phyloP scores from a whole-genome alignment of 2,113 vertebrate species.

The Aegotheles bennettii region DNA sequence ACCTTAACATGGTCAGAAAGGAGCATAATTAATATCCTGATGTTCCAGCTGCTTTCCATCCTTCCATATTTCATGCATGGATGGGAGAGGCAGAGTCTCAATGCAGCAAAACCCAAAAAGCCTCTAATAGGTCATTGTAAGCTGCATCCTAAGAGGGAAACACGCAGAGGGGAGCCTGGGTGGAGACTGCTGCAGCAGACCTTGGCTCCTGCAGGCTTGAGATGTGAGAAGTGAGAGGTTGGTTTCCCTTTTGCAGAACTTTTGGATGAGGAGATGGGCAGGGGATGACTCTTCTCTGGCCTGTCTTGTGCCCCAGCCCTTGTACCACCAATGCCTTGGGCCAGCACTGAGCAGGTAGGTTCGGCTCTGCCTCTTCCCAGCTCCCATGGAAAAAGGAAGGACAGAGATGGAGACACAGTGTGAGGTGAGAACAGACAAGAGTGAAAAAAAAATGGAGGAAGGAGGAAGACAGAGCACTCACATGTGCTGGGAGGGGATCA shows the following conservation, averaged over 20 bases:
- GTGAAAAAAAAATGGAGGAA: neutral
- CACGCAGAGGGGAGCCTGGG: neutral
- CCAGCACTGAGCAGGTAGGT: neutral
- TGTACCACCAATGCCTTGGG: no score
- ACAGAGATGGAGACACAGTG: neutral
- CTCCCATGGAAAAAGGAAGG: neutral
- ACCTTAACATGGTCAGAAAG: neutral
- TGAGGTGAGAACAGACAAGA: neutral
- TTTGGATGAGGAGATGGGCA: neutral
- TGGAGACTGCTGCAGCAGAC: neutral
- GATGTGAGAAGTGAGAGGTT: neutral
- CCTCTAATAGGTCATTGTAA: neutral
- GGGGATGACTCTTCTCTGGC: neutral
- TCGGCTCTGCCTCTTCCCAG: neutral
- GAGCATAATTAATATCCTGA: neutral
- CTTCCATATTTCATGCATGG: neutral
- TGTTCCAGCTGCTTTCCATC: neutral
- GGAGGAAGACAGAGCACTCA: fast-evolving
- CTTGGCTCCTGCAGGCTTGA: neutral
- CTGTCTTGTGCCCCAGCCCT: neutral
- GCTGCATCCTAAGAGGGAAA: neutral
- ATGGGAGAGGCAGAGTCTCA: neutral
- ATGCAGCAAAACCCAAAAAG: neutral
- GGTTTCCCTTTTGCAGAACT: neutral
- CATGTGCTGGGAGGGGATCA: fast-evolving